These are phyloP conservation scores for Cnemophilus loriae DNA, from an alignment of 2,113 vertebrate species.

Conservation along the genomic window DNA sequence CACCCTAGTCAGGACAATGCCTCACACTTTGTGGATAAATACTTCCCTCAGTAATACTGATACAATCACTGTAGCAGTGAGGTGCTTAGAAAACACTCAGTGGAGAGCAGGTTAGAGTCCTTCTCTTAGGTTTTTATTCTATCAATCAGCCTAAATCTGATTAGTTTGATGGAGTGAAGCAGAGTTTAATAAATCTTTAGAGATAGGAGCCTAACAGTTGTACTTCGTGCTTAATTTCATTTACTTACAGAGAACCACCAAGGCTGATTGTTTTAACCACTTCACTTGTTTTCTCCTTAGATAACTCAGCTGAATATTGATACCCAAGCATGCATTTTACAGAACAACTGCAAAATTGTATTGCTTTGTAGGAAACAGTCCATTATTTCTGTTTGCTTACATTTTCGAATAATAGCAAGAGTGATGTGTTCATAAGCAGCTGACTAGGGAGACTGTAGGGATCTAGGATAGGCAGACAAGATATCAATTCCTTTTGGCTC, in stretches of 20 bases:
- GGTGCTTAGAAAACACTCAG: neutral
- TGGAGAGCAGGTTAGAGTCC: neutral
- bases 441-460: neutral
- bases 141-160: neutral
- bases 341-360: neutral
- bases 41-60: neutral
- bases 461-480: neutral
- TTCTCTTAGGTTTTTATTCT: neutral
- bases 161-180: neutral
- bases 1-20: neutral
- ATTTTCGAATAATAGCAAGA: neutral
- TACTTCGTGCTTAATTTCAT: neutral
- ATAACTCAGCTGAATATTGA: neutral
- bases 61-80: neutral
- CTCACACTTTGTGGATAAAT: neutral
- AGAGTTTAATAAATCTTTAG: neutral
- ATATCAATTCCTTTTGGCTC: neutral
- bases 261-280: neutral
- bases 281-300: neutral
- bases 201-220: neutral
- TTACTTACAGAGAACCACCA: neutral
- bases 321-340: neutral
- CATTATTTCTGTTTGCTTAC: neutral
- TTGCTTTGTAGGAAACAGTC: neutral
- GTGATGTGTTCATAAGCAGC: neutral